phyloP scores from a whole-genome alignment of 2,113 vertebrate genomes.

The Calyptommatus sinebrachiatus region DNA sequence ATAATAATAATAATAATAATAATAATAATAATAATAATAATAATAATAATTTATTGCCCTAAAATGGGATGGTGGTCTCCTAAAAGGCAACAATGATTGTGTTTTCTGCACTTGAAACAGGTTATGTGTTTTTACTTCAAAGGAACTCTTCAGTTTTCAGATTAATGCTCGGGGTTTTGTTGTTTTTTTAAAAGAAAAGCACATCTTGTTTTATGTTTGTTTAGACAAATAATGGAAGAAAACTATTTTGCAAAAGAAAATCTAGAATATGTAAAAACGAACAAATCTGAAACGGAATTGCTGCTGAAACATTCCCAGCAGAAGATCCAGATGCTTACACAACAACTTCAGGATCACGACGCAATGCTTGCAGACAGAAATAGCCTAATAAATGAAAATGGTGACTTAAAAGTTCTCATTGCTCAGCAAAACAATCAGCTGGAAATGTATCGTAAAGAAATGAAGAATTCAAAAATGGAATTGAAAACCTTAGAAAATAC shows the following conservation, averaged over 20 bases:
- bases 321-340: slow-evolving; percentile 72
- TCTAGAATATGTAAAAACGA: slow-evolving; percentile 62
- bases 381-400: slow-evolving; percentile 74
- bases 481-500: slow-evolving; percentile 78
- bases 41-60: too few relatives aligned
- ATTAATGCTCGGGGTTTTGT: too few relatives aligned
- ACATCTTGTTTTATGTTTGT: slow-evolving; percentile 31
- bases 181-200: too few relatives aligned
- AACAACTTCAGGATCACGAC: slow-evolving; percentile 74
- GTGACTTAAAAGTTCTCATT: slow-evolving; percentile 72
- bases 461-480: slow-evolving; percentile 78
- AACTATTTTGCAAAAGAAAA: slow-evolving; percentile 65
- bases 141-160: too few relatives aligned
- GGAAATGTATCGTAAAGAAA: slow-evolving; percentile 74
- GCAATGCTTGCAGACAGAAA: slow-evolving; percentile 65
- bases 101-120: too few relatives aligned
- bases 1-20: too few relatives aligned
- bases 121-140: too few relatives aligned
- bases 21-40: too few relatives aligned
- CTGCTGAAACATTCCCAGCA: slow-evolving; percentile 70
- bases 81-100: too few relatives aligned
- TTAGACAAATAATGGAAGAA: slow-evolving; percentile 79
- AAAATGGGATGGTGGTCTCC: too few relatives aligned
- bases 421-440: slow-evolving; percentile 73
- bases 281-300: slow-evolving; percentile 71